Evolutionary conservation across 2,888 invertebrate genomes (phyloP), one percentile per base, ranked within the genome.

Genomic region (Heteromyza rotundicornis): DNA sequence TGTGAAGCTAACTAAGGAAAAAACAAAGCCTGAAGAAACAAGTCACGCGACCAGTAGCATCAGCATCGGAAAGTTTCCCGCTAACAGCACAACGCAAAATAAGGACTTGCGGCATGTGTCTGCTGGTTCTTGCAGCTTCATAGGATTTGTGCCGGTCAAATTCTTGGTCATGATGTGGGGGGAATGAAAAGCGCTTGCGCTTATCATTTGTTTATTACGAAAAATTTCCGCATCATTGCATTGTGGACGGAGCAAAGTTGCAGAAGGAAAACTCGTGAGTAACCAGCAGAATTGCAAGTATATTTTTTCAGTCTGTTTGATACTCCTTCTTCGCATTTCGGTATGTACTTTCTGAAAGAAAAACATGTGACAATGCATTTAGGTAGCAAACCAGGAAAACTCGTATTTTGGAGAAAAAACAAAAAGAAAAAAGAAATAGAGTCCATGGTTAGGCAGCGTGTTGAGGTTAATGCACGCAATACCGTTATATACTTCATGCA

Each of bases 171-270:
- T 32, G 32, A 5, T 32, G 5, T 32, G 7, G 12, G 12, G 12
- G 12, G 12, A 12, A 40, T 56, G 54, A 35, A 50, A 49, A 56
- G 59, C 66, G 65, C 65, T 22, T 66, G 69, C 69, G 69, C 67
- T 40, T 7, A 10, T 7, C 27, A 55, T 67, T 70, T 67, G 66
- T 67, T 69, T 68, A 62, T 70, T 68, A 60, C 57, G 10, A 10
- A 62, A 70, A 64, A 65, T 67, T 68, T 69, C 67, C 65, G 67
- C 69, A 70, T 68, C 68, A 69, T 69, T 67, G 66, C 14, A 35
- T 27, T 44, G 3, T 22, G 12, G 16, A 22, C 24, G 2, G 22
- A 17, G 32, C 47, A n/a, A 40, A n/a, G 40, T 47, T 19, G 23
- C 19, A 32, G 23, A 2, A 51, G 12, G n/a, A 51, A 1, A 16